Conservation (phyloP, 2,113 vertebrate genomes). For the Cricetomys ansorgei region DNA sequence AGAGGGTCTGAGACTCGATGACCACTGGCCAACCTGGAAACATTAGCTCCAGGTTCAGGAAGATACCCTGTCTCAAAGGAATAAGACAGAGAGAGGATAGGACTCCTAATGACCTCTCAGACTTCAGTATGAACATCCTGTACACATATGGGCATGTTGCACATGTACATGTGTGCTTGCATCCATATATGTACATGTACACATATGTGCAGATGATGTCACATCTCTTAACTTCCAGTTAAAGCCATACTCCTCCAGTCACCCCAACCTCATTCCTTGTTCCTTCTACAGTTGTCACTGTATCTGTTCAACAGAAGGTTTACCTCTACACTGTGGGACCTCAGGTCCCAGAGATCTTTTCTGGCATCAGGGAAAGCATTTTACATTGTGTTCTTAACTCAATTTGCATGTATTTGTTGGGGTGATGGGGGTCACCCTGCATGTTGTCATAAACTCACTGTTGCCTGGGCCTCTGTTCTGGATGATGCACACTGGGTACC, state of each 20-base stretch:
- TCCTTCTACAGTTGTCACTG: background rate
- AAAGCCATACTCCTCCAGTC: background rate
- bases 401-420: background rate
- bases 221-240: background rate
- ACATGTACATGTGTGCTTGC: background rate
- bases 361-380: background rate
- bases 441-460: background rate
- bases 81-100: background rate
- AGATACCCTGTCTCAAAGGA: background rate
- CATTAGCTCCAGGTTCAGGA: background rate
- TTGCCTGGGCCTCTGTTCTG: rapidly evolving
- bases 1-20: background rate
- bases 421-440: rapidly evolving
- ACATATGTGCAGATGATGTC: background rate
- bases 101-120: background rate
- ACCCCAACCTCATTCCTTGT: background rate
- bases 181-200: too few relatives aligned
- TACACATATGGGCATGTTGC: background rate
- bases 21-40: background rate
- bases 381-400: background rate
- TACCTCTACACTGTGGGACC: background rate
- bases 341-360: background rate
- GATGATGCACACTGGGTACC: background rate
- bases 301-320: background rate
- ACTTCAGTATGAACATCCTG: background rate